Base-by-base conservation (phyloP, 2,113 vertebrate species). In the Eurystomus gularis region DNA sequence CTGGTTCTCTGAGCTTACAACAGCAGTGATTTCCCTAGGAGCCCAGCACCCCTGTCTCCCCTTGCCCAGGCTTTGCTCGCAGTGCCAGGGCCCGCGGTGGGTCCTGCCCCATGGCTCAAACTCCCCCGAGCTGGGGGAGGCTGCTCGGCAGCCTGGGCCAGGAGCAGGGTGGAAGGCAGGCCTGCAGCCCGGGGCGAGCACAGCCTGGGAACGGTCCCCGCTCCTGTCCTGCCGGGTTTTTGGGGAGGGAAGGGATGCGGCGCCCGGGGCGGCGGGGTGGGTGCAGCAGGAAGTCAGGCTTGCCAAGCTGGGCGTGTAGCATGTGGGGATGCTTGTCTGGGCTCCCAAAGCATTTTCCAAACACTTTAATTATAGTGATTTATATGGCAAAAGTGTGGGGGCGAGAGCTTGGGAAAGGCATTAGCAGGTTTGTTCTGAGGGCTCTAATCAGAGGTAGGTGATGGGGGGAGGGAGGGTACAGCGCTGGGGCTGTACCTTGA, bases 301-400 rank as follows among this genome's bases (percentile, higher is more conserved):
- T 81, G 94, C 91, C 3, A 86, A 96, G 94, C 94, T 94, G 93
- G 96, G 94, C 82, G 94, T 96, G 94, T 39, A 93, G 93, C 93
- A 96, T 95, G 83, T 91, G 89, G 87, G 96, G 95, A 87, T 96
- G 96, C 93, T 91, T 93, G 95, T 96, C 96, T 96, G 90, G 91
- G 93, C 93, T 96, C 94, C 90, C 79, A 25, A 89, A 94, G 96
- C 91, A 6, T 96, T 96, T 95, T 95, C 94, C 95, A 96, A 96
- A 96, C 78, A 52, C 87, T 94, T 96, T 97, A 97, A 95, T 96
- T 97, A 96, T 40, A 96, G 94, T 96, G 96, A 96, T 97, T 96
- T 93, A 95, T 95, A 95, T 57, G 93, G 96, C 96, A 96, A 93
- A 96, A 93, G 81, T 77, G 93, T 89, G 96, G 96, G 94, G 93